phyloP scores from a whole-genome alignment of 2,888 invertebrate genomes.

The Caenorhabditis macrosperma region DNA sequence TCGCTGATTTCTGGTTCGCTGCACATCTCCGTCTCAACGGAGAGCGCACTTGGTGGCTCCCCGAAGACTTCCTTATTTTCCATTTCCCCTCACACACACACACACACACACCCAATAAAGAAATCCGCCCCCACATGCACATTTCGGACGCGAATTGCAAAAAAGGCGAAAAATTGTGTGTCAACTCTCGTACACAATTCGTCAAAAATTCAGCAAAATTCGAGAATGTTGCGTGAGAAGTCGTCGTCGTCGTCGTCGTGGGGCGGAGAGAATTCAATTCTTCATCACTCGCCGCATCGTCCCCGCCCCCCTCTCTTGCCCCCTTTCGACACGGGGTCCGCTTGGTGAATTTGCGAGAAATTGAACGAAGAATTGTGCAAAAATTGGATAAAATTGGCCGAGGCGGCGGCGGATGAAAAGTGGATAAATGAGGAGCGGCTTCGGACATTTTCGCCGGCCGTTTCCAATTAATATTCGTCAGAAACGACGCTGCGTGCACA shows the following conservation, averaged over 20 bases:
- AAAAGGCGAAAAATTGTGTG: not conserved
- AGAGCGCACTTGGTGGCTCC: not conserved
- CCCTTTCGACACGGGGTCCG: no score
- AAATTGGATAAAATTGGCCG: no score
- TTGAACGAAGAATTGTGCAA: not conserved
- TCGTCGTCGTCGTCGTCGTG: not conserved
- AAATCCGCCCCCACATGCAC: not conserved
- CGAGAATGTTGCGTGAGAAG: conserved; percentile 5
- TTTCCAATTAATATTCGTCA: conserved; percentile 5
- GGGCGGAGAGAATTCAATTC: not conserved
- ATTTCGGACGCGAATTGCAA: not conserved
- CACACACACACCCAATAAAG: not conserved
- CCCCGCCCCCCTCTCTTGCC: no score
- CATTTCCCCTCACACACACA: no score
- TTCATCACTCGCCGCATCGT: not conserved
- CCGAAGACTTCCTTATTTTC: not conserved
- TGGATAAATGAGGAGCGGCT: not conserved
- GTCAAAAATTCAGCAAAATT: conserved; percentile 11
- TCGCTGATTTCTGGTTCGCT: no score
- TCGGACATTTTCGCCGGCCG: not conserved
- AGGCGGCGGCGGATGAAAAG: not conserved
- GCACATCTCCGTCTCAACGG: no score
- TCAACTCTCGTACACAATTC: conserved; percentile 10
- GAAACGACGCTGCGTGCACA: not conserved
- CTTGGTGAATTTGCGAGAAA: no score